phyloP scores from a whole-genome alignment of 2,797 vertebrate genomes.

The Neosalanx taihuensis region DNA sequence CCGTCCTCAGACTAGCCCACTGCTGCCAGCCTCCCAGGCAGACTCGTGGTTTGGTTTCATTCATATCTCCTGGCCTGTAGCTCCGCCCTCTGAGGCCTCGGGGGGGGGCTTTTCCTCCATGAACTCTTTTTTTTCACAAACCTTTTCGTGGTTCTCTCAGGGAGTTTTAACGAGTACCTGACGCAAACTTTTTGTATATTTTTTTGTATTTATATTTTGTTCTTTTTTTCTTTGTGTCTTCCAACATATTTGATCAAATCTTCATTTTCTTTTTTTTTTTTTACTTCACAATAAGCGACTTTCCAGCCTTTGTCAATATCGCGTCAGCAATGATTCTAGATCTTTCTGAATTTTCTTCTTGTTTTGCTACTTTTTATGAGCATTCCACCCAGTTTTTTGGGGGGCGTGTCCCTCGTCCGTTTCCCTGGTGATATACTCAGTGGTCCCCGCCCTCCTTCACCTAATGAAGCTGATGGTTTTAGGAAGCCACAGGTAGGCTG shows the following conservation, averaged over 20 bases:
- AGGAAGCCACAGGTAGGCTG: neutral
- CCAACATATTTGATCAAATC: neutral
- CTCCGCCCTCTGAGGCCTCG: neutral
- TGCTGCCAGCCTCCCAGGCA: constrained; percentile 7
- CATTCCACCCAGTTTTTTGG: neutral
- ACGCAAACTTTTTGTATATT: neutral
- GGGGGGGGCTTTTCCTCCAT: neutral
- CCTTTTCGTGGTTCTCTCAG: neutral
- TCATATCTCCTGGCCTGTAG: neutral
- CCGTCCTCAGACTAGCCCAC: constrained; percentile 16
- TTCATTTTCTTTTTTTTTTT: neutral
- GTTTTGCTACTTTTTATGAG: neutral
- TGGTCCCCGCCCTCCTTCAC: neutral
- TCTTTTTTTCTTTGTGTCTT: neutral
- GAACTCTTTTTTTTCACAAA: neutral
- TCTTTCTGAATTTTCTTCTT: neutral
- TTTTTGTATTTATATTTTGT: neutral
- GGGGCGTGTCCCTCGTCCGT: neutral
- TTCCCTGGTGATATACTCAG: neutral
- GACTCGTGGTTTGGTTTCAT: constrained; percentile 2
- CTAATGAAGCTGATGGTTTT: neutral
- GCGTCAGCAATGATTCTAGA: too few relatives aligned
- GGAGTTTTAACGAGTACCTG: neutral
- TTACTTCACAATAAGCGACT: neutral
- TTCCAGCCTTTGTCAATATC: neutral